Base-by-base conservation (phyloP, 2,888 invertebrate species). In the Actias luna region DNA sequence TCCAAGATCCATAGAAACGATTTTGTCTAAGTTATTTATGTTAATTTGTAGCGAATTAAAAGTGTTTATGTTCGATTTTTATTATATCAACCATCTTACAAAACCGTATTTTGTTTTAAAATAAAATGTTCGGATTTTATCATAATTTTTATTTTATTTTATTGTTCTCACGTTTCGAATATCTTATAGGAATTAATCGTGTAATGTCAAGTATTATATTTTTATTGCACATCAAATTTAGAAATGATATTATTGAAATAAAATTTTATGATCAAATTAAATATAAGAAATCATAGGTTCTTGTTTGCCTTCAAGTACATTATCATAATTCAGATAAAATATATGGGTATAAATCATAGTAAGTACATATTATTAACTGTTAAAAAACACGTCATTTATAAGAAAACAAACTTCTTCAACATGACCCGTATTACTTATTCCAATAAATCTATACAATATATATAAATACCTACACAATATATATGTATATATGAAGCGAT, bases 1-100 rank as follows among this genome's bases (percentile, higher is more conserved):
- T 62, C 58, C 63, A 58, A 63, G 68, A 68, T 63, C 60, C 63
- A 64, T 64, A 68, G 67, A 67, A 31, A 27, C 39, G 81, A 85
- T 85, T 76, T 82, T 81, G 74, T 69, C 75, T 65, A 64, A 64
- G 65, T 79, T 77, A 82, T 83, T 75, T 78, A 84, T 85, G 69
- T 69, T 70, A 71, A 74, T 72, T 75, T 79, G 72, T 73, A 67
- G 71, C 71, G 75, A 73, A 80, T 78, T 80, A 80, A 79, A 76
- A 76, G 66, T 68, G 39, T 73, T 69, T 71, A 75, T 73, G 69
- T 68, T 63, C 63, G 62, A 66, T 69, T 64, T 74, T 68, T 39
- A 64, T 65, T 69, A 69, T 65, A 62, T 62, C 61, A 67, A 73
- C 65, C 22, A 8, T 59, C 39, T 25, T 10, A 39, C 7, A 55